A percentile compares a stretch with the other conserved stretches of the same genome.
Conservation (phyloP, 2,797 vertebrate genomes). For the Myripristis murdjan region DNA sequence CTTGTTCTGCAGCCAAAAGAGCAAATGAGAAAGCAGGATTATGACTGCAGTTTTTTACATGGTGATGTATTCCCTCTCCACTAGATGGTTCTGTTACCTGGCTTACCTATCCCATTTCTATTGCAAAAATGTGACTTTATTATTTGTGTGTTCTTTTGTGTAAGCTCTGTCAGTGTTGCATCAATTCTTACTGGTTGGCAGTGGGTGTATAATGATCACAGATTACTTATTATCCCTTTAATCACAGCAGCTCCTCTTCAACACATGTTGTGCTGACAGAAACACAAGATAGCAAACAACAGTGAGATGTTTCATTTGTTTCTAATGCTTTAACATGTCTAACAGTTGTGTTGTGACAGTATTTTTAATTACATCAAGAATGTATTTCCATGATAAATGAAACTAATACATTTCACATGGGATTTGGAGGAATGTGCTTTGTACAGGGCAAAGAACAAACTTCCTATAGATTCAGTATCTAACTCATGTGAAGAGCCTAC, state of each 20-base stretch:
- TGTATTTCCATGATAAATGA: conserved; percentile 16
- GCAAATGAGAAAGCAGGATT: too few species aligned
- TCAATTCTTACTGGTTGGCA: conserved; percentile 5
- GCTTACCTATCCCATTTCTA: too few species aligned
- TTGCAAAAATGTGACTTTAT: too few species aligned
- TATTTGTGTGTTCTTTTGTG: not conserved
- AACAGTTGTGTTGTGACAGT: too few species aligned
- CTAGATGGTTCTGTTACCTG: too few species aligned
- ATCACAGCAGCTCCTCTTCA: conserved; percentile 12
- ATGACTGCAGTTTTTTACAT: too few species aligned
- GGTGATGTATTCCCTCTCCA: too few species aligned
- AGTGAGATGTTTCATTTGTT: too few species aligned
- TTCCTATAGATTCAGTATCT: not conserved
- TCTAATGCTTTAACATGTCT: too few species aligned
- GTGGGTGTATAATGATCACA: not conserved
- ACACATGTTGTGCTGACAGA: not conserved
- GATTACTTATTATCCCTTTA: not conserved
- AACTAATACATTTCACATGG: not conserved
- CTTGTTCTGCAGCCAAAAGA: too few species aligned
- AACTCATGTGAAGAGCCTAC: not conserved
- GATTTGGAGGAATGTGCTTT: not conserved
- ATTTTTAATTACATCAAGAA: conserved; percentile 6
- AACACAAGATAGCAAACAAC: too few species aligned
- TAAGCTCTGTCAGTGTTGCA: conserved; percentile 5
- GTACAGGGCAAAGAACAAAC: not conserved